Evolutionary conservation across 37 sponge, comb jelly and placozoan genomes (phyloP).

Genomic region (Ianthella basta): DNA sequence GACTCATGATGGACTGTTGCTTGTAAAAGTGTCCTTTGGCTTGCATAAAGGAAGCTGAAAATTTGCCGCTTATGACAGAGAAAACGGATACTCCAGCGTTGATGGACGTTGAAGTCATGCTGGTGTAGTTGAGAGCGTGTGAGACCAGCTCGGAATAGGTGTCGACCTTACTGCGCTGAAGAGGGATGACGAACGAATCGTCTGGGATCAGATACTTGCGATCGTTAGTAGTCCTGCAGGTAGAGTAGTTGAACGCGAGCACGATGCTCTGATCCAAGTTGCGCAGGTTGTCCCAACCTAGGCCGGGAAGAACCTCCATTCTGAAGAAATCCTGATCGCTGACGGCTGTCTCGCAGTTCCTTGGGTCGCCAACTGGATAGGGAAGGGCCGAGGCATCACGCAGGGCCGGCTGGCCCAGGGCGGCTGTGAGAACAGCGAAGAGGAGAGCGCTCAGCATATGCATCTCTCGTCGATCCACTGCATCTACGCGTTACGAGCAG

Average conservation of each 20-base stretch:
- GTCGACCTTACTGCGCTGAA: slow-evolving; percentile 47
- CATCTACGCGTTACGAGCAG: no score
- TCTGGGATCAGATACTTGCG: slow-evolving; percentile 53
- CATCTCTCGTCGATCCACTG: no score
- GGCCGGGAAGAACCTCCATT: slow-evolving; percentile 53
- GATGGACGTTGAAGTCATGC: slow-evolving; percentile 43
- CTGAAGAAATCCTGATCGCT: slow-evolving; percentile 19
- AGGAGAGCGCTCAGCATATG: neutral
- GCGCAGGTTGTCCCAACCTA: slow-evolving; percentile 60
- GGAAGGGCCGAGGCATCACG: neutral
- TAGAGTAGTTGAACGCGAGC: slow-evolving; percentile 35
- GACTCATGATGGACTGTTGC: slow-evolving; percentile 24
- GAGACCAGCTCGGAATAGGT: slow-evolving; percentile 29
- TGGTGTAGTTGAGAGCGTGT: slow-evolving; percentile 42
- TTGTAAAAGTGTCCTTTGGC: slow-evolving; percentile 36
- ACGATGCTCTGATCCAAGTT: slow-evolving; percentile 47
- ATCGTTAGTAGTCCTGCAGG: slow-evolving; percentile 43
- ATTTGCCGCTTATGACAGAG: slow-evolving; percentile 47
- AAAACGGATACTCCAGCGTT: slow-evolving; percentile 33
- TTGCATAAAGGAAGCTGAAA: slow-evolving; percentile 33
- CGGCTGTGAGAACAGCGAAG: neutral
- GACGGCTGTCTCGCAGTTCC: slow-evolving; percentile 21
- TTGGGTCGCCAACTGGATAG: slow-evolving; percentile 24
- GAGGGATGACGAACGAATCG: slow-evolving; percentile 36
- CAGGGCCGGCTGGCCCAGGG: neutral